Percentiles rank a stretch among this genome's conserved stretches.
These are phyloP conservation scores for Alloscopus bannaensis DNA, from an alignment of 2,888 invertebrate genomes.

Conservation along the genomic window DNA sequence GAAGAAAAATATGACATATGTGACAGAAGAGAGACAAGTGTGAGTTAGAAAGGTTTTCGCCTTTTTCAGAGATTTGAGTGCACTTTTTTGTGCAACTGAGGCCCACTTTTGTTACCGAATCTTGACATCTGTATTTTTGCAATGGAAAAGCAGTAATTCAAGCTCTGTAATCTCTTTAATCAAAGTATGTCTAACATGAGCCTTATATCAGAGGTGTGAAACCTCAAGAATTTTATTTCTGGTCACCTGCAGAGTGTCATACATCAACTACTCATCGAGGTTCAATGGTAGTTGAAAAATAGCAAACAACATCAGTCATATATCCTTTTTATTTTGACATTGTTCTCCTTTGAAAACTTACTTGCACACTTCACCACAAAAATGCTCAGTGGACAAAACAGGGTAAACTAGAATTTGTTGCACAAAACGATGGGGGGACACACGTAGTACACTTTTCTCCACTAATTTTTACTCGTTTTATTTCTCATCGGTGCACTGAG, in stretches of 20 bases:
- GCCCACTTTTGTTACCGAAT: not conserved
- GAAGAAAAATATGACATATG: slow-evolving; percentile 17
- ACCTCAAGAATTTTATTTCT: slow-evolving; percentile 12
- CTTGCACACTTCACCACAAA: not conserved
- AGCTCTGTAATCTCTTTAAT: slow-evolving; percentile 32
- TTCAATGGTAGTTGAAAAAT: slow-evolving; percentile 45
- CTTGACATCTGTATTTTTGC: not conserved
- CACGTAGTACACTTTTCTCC: slow-evolving; percentile 39
- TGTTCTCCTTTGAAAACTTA: too few species aligned
- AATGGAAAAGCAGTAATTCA: not conserved
- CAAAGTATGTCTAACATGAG: slow-evolving; percentile 26
- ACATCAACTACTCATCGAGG: slow-evolving; percentile 23
- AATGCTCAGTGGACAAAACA: slow-evolving; percentile 11
- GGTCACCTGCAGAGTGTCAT: slow-evolving; percentile 1
- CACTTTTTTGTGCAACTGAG: slow-evolving; percentile 18
- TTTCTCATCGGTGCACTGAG: slow-evolving; percentile 7
- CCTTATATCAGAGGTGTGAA: slow-evolving; percentile 11
- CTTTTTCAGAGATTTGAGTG: slow-evolving; percentile 42
- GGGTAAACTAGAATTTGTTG: slow-evolving; percentile 26
- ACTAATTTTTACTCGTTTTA: slow-evolving; percentile 35
- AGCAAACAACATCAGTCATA: slow-evolving; percentile 11
- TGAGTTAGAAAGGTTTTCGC: slow-evolving; percentile 12
- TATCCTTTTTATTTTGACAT: too few species aligned
- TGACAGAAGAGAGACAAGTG: slow-evolving; percentile 5
- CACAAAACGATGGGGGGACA: slow-evolving; percentile 16